Percentiles rank a stretch among this genome's conserved stretches.
phyloP scores from a whole-genome alignment of 1,140 invertebrate genomes.

The Brachionus plicatilis region DNA sequence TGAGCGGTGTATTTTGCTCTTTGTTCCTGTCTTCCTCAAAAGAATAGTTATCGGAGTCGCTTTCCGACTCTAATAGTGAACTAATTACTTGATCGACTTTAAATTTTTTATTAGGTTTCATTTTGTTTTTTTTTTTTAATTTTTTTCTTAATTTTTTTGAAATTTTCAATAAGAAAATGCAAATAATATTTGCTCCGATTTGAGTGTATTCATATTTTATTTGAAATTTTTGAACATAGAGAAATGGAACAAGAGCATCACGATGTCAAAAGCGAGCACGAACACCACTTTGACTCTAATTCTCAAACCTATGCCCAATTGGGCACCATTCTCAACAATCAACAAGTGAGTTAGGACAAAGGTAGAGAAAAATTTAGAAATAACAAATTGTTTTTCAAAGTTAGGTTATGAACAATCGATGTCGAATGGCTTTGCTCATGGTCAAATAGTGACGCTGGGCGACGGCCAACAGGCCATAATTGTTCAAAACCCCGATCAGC shows the following conservation, averaged over 20 bases:
- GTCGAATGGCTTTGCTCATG: neutral
- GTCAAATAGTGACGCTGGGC: neutral
- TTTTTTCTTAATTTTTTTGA: neutral
- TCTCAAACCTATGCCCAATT: neutral
- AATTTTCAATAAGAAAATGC: neutral
- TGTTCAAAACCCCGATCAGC: slow-evolving; percentile 2
- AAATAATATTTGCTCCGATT: neutral
- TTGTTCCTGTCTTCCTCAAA: neutral
- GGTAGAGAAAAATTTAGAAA: neutral
- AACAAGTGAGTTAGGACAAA: neutral
- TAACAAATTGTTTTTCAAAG: neutral
- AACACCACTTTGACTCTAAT: neutral
- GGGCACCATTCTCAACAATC: neutral
- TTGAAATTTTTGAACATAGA: neutral
- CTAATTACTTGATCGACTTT: slow-evolving; percentile 11
- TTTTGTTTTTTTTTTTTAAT: neutral
- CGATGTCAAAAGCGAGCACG: neutral
- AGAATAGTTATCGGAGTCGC: neutral
- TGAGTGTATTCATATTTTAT: neutral
- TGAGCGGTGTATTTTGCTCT: neutral
- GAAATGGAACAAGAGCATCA: neutral
- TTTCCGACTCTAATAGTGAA: neutral
- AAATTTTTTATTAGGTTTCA: slow-evolving; percentile 16
- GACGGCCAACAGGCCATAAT: slow-evolving; percentile 37
- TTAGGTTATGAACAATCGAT: neutral